These are phyloP conservation scores for Calliopsis andreniformis DNA, from an alignment of 1,140 invertebrate genomes.

Conservation along the genomic window DNA sequence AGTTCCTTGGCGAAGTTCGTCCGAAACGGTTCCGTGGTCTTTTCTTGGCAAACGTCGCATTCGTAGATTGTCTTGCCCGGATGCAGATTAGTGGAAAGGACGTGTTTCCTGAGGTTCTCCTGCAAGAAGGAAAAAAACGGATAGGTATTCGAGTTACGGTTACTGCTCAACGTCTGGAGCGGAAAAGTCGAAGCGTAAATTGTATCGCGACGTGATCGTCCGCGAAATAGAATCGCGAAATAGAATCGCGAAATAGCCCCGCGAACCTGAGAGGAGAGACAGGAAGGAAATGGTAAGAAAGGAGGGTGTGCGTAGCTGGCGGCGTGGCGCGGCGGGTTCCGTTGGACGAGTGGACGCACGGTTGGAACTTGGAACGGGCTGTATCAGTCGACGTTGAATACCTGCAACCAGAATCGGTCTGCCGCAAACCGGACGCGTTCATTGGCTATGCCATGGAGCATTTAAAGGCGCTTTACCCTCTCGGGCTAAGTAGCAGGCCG, in stretches of 20 bases:
- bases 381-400: constrained; percentile 43
- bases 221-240: too few species aligned
- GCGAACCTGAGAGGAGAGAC: too few species aligned
- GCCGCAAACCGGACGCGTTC: constrained; percentile 71
- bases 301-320: too few species aligned
- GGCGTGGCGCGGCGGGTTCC: too few species aligned
- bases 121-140: constrained; percentile 74
- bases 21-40: constrained; percentile 75
- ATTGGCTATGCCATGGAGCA: constrained; percentile 65
- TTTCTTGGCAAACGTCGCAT: constrained; percentile 84
- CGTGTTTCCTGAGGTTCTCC: constrained; percentile 94
- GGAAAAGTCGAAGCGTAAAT: too few species aligned
- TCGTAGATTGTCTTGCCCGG: constrained; percentile 89
- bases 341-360: constrained; percentile 17
- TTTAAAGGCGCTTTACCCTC: constrained; percentile 65
- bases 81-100: constrained; percentile 90
- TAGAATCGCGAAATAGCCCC: too few species aligned
- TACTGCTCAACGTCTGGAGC: too few species aligned
- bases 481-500: constrained; percentile 73
- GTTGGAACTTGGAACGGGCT: constrained; percentile 44
- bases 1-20: constrained; percentile 87
- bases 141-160: too few species aligned
- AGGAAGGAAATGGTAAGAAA: too few species aligned
- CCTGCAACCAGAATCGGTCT: constrained; percentile 52
- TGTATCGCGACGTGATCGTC: too few species aligned